Percentiles rank a stretch among this genome's conserved stretches.
These are phyloP conservation scores for Tenebrio molitor DNA, from an alignment of 1,140 invertebrate species.

Conservation along the genomic window DNA sequence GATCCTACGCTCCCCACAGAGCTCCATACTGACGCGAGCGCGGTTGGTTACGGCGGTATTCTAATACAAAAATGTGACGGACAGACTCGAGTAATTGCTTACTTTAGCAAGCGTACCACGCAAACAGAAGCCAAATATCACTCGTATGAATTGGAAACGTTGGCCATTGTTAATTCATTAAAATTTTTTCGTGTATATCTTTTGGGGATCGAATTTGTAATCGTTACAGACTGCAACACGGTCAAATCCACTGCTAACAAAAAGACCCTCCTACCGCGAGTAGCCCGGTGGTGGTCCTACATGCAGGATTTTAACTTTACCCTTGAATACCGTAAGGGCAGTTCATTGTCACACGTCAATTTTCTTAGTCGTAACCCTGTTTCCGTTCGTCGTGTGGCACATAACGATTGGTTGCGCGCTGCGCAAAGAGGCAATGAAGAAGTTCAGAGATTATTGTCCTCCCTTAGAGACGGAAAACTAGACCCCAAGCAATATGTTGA, in stretches of 20 bases:
- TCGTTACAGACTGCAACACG: not conserved
- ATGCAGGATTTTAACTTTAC: not conserved
- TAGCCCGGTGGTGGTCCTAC: not conserved
- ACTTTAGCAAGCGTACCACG: constrained; percentile 59
- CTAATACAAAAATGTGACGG: constrained; percentile 48
- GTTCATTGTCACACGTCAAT: constrained; percentile 41
- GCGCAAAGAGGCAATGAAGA: not conserved
- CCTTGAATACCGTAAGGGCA: not conserved
- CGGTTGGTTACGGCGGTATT: constrained; percentile 30
- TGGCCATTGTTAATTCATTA: constrained; percentile 51
- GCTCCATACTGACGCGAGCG: too few relatives aligned
- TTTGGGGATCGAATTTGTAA: not conserved
- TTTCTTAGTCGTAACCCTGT: not conserved
- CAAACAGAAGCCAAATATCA: constrained; percentile 53
- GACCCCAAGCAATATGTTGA: not conserved
- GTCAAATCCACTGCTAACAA: not conserved
- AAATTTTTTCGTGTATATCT: not conserved
- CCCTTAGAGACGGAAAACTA: constrained; percentile 2
- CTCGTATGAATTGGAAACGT: constrained; percentile 59
- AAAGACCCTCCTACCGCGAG: not conserved
- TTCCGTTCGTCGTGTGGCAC: not conserved
- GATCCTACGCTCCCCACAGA: constrained; percentile 49
- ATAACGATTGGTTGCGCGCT: not conserved
- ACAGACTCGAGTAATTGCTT: constrained; percentile 54
- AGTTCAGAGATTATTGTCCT: not conserved